Evolutionary conservation across 2,113 vertebrate species (phyloP), one percentile per base, ranked within the genome.

Genomic region (Ctenodactylus gundi): DNA sequence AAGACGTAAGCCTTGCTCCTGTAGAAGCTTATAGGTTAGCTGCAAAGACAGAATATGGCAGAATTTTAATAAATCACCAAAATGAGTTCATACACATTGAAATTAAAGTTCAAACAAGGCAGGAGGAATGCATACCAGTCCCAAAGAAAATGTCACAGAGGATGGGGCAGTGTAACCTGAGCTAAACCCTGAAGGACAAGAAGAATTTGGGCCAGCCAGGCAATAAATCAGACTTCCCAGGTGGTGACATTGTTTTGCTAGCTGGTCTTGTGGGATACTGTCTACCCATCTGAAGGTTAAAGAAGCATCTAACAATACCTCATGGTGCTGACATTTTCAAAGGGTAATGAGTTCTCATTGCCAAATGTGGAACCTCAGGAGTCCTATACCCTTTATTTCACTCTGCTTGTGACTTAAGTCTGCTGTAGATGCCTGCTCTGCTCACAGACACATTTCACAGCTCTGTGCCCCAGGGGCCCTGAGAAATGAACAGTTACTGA

Each of bases 291-390:
- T 88, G 83, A 94, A 95, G 76, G 92, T 94, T 91, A 81, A 91
- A 73, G 70, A 87, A 72, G 53, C 80, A 81, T 65, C 81, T 77
- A 55, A 70, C 70, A 76, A 58, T 91, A 17, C 65, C 64, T 95
- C 39, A 36, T 2, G 44, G 76, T 91, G 81, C 44, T 88, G 84
- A 90, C 81, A 93, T 96, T 96, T 90, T 85, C 93, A 93, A 96
- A 97, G 90, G 65, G 84, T 85, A 92, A 95, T 89, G 76, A 90
- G 64, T 70, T 94, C 65, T 91, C 64, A 60, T 90, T 91, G 93
- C 29, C 84, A 94, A 80, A 84, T 20, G 25, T 23, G 67, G 72
- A 87, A 4, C 36, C 92, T 84, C 44, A 8, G 86, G 60, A 90
- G 60, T 62, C 57, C 57, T 65, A 2, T 75, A 9, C 17, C 39